Base-by-base conservation (phyloP, 2,113 vertebrate genomes). In the Pipa parva region DNA sequence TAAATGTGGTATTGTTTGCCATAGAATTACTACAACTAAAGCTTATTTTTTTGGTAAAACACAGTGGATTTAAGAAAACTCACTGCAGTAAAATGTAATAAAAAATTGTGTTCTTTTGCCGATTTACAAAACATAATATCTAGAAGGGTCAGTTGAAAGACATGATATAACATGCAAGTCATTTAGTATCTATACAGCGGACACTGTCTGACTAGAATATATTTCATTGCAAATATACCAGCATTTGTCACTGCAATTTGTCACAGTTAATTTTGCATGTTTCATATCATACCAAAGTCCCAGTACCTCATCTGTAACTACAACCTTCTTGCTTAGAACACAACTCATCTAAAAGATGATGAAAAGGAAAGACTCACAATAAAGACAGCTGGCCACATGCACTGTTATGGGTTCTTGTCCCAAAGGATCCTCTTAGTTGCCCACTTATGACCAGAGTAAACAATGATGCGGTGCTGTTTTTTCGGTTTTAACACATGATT, bases 361-460 rank as follows among this genome's bases (percentile, higher is more conserved):
- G 57, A 59, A 67, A 69, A 50, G 57, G 29, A 45, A 25, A 18
- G n/a, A 60, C 29, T 52, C 29, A 59, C 54, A 39, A 69, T 22
- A 60, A 52, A 50, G 57, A 60, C 33, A 36, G 60, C 28, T 50
- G 29, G 46, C 25, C 48, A 69, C 48, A 52, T 52, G 3, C 21
- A 21, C 24, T 22, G 37, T 52, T 69, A 60, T 42, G 31, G 57
- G 65, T 45, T 69, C 57, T 60, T 17, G 11, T 69, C 57, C 64
- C 64, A 67, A 59, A 59, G 54, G 64, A 59, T 48, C 2, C 48
- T 51, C 33, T 45, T 69, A 26, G 20, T 49, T 60, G 24, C 31
- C 57, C 65, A 69, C 24, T 69, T 59, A 69, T 54, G 65, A 29
- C 65, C 65, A 60, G n/a, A 60, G 64, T 60, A 69, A 59, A 69